Evolutionary conservation across 2,113 vertebrate genomes (phyloP).

Genomic region (Corythornis vintsioides): DNA sequence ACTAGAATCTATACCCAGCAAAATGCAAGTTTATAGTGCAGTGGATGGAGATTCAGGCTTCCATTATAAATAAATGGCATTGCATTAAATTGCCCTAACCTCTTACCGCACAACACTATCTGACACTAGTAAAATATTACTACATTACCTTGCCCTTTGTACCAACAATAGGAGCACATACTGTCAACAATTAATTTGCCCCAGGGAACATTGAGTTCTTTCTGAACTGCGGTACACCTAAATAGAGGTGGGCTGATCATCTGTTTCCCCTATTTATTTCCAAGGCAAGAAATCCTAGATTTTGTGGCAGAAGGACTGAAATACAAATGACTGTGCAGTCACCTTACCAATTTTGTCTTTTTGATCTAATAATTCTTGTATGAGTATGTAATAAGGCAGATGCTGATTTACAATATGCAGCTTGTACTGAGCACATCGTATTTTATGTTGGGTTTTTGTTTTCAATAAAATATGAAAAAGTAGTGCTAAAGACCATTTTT

Average conservation of each 20-base stretch:
- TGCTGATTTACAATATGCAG: neutral
- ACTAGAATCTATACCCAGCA: constrained; percentile 12
- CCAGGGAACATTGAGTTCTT: neutral
- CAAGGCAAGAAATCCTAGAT: neutral
- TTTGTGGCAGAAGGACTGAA: neutral
- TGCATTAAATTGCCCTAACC: constrained; percentile 29
- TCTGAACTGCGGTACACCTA: neutral
- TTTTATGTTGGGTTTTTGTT: neutral
- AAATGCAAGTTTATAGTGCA: constrained; percentile 32
- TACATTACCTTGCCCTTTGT: constrained; percentile 36
- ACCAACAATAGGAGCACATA: neutral
- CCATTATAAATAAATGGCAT: constrained; percentile 18
- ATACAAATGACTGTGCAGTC: neutral
- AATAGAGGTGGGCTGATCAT: neutral
- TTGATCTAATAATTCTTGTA: neutral
- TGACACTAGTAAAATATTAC: constrained; percentile 49
- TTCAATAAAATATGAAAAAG: neutral
- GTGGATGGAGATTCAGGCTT: neutral
- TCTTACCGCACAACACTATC: neutral
- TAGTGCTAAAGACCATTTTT: neutral
- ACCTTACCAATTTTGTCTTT: neutral
- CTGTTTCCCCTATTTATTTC: neutral
- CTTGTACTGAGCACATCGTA: neutral
- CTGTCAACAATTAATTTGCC: neutral
- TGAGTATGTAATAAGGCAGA: neutral